Evolutionary conservation across 2,888 invertebrate species (phyloP).

Genomic region (Caenorhabditis japonica): DNA sequence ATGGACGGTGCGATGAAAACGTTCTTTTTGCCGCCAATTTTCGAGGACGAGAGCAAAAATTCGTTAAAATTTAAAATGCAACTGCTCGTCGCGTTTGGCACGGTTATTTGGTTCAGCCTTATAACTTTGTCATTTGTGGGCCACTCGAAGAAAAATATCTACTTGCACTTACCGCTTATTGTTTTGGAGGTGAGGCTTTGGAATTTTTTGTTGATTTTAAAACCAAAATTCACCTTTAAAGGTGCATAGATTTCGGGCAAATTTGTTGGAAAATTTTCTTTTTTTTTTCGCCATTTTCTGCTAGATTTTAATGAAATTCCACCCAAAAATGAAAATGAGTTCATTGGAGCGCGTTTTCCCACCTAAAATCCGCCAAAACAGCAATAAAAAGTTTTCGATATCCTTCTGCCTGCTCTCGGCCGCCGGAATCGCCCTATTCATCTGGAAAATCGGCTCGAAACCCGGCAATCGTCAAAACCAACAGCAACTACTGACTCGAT

Average conservation of each 20-base stretch:
- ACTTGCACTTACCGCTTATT: constrained; percentile 6
- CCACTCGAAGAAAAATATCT: not conserved
- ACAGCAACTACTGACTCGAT: not conserved
- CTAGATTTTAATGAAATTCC: no score
- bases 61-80: no score
- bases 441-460: not conserved
- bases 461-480: no score
- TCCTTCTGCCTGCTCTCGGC: constrained; percentile 9
- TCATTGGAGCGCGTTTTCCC: no score
- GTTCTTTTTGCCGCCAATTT: not conserved
- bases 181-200: not conserved
- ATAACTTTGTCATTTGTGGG: constrained; percentile 6
- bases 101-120: not conserved
- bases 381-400: not conserved
- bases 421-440: not conserved
- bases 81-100: not conserved
- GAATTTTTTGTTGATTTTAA: not conserved
- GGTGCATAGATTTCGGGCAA: no score
- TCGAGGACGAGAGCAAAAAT: not conserved
- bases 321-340: no score
- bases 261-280: no score
- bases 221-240: no score
- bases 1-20: no score
- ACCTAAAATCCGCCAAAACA: no score
- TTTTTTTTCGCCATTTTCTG: no score